Percentiles rank a stretch among this genome's conserved stretches.
Evolutionary conservation across 2,797 vertebrate species (phyloP).

Genomic region (Protosalanx chinensis): DNA sequence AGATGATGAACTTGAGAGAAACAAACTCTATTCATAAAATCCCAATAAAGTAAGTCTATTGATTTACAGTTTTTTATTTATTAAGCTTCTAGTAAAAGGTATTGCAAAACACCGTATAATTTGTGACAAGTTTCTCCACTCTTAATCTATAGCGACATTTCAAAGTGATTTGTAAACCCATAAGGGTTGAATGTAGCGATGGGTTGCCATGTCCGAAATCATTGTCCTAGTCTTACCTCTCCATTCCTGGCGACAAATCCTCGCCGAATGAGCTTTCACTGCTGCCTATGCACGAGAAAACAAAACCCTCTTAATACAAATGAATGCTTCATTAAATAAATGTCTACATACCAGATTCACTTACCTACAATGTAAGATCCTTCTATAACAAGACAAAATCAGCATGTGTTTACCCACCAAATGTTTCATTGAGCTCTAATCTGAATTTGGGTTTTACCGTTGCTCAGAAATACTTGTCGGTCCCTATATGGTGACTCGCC

Average conservation of each 20-base stretch:
- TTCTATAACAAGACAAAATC: too few species aligned
- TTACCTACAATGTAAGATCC: too few species aligned
- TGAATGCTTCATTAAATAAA: too few species aligned
- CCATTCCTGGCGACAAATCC: constrained; percentile 85
- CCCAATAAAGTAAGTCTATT: neutral
- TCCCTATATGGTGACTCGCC: too few species aligned
- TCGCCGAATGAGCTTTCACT: constrained; percentile 95
- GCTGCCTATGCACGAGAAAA: constrained; percentile 78
- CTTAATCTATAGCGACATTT: constrained; percentile 15
- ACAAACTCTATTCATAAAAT: neutral
- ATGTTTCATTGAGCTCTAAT: too few species aligned
- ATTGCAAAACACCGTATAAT: neutral
- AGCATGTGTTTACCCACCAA: too few species aligned
- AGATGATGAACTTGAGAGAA: neutral
- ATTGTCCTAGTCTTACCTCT: constrained; percentile 79
- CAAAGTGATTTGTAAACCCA: neutral
- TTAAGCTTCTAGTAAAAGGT: neutral
- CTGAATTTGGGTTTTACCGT: too few species aligned
- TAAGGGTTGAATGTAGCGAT: neutral
- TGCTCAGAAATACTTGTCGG: too few species aligned
- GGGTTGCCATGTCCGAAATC: neutral
- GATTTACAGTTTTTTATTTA: too few species aligned
- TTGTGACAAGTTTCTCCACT: neutral
- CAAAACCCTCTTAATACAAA: neutral
- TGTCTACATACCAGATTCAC: too few species aligned